Evolutionary conservation across 1,140 invertebrate species (phyloP).

Genomic region (Drosophila melanogaster): DNA sequence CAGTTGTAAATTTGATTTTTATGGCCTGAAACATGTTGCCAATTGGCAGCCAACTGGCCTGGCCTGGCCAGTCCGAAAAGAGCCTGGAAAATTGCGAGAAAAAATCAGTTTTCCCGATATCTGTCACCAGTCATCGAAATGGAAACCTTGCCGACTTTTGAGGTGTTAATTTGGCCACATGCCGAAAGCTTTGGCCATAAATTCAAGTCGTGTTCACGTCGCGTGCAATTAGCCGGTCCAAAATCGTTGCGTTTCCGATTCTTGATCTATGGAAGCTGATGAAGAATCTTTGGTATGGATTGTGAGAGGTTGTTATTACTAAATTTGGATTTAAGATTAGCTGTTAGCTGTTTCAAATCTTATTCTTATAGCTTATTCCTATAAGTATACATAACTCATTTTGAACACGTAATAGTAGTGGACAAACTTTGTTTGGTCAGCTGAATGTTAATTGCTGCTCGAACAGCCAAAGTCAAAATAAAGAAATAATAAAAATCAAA

Average conservation of each 20-base stretch:
- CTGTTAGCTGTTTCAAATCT: background rate
- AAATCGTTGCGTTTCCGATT: conserved; percentile 21
- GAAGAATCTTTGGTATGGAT: conserved; percentile 7
- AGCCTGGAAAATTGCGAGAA: background rate
- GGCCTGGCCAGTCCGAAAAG: conserved; percentile 30
- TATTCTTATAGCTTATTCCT: background rate
- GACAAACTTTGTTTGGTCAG: conserved; percentile 47
- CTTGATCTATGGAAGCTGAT: background rate
- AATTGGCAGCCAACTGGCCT: conserved; percentile 62
- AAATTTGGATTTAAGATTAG: background rate
- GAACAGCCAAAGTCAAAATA: conserved; percentile 6
- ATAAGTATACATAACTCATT: background rate
- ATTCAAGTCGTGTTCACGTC: conserved; percentile 56
- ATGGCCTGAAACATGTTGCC: conserved; percentile 73
- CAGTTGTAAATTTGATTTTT: conserved; percentile 81
- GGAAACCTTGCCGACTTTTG: conserved; percentile 51
- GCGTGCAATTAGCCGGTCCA: conserved; percentile 37
- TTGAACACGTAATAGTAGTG: background rate
- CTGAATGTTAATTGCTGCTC: conserved; percentile 71
- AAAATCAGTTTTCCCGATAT: conserved; percentile 60
- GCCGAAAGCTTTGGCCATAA: conserved; percentile 51
- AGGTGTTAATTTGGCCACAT: conserved; percentile 72
- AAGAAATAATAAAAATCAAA: conserved; percentile 6
- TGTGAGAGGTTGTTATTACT: background rate
- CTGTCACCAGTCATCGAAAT: conserved; percentile 66